Conservation (phyloP, 2,888 invertebrate genomes). For the Microplitis manilae region DNA sequence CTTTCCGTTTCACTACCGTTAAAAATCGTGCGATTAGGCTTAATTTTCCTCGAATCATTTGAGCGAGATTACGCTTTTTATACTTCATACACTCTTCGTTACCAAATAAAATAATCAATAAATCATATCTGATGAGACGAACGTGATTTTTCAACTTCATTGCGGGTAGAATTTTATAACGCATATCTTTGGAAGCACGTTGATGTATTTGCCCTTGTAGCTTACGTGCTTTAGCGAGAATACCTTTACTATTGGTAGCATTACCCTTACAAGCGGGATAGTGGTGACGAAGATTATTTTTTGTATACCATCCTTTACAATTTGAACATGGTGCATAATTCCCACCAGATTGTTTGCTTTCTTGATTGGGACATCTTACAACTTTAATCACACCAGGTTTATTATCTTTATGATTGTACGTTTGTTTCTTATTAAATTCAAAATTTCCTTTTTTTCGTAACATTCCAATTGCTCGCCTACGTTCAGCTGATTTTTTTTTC, state of each 20-base stretch:
- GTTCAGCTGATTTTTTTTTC: neutral
- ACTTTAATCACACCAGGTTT: slow-evolving; percentile 32
- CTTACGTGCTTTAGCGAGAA: neutral
- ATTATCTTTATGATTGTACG: too few species aligned
- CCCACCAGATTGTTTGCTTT: slow-evolving; percentile 22
- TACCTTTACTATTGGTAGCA: slow-evolving; percentile 8
- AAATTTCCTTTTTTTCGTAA: too few species aligned
- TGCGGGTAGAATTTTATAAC: slow-evolving; percentile 13
- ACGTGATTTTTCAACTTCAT: slow-evolving; percentile 16
- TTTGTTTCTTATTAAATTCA: too few species aligned
- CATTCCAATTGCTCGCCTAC: neutral
- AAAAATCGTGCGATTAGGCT: slow-evolving; percentile 40
- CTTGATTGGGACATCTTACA: slow-evolving; percentile 34
- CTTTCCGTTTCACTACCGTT: slow-evolving; percentile 20
- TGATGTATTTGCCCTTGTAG: neutral
- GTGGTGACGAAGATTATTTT: neutral
- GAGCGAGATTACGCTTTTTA: slow-evolving; percentile 33
- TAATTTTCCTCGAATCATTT: slow-evolving; percentile 38
- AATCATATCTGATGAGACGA: slow-evolving; percentile 39
- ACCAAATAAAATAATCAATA: slow-evolving; percentile 37
- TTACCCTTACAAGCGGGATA: neutral
- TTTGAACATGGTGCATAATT: slow-evolving; percentile 41
- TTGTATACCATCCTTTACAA: neutral
- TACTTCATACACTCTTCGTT: slow-evolving; percentile 44
- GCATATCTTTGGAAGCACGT: neutral